These are phyloP conservation scores for Lordiphosa clarofinis DNA, from an alignment of 1,140 invertebrate species.

Conservation along the genomic window DNA sequence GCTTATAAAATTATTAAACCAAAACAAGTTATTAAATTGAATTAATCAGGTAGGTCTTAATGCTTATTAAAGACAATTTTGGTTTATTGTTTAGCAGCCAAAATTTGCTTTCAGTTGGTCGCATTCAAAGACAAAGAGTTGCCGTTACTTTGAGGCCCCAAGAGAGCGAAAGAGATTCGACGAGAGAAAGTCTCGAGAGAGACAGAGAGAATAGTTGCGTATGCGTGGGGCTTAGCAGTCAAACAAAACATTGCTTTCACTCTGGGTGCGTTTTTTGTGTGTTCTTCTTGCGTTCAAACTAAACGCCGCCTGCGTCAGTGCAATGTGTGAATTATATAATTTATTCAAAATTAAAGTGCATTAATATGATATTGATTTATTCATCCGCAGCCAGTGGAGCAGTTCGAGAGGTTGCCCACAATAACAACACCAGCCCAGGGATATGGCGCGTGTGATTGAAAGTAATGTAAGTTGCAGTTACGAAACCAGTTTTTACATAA, in stretches of 20 bases:
- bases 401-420: neutral
- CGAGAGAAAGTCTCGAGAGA: constrained; percentile 1
- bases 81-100: no score
- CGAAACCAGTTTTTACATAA: constrained; percentile 55
- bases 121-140: no score
- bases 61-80: no score
- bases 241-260: constrained; percentile 54
- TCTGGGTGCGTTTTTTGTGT: constrained; percentile 23
- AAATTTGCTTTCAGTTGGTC: no score
- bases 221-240: constrained; percentile 21
- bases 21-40: no score
- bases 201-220: constrained; percentile 28
- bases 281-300: constrained; percentile 12
- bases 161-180: constrained; percentile 3
- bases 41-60: no score
- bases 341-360: constrained; percentile 29
- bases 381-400: neutral
- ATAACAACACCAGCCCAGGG: constrained; percentile 20
- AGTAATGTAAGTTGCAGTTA: constrained; percentile 64
- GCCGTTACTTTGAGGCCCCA: no score
- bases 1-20: no score
- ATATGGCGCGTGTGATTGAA: constrained; percentile 65
- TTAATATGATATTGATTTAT: constrained; percentile 25
- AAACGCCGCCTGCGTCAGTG: constrained; percentile 24
- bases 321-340: constrained; percentile 43